phyloP scores from a whole-genome alignment of 1,140 invertebrate species.

The Papilio polytes region DNA sequence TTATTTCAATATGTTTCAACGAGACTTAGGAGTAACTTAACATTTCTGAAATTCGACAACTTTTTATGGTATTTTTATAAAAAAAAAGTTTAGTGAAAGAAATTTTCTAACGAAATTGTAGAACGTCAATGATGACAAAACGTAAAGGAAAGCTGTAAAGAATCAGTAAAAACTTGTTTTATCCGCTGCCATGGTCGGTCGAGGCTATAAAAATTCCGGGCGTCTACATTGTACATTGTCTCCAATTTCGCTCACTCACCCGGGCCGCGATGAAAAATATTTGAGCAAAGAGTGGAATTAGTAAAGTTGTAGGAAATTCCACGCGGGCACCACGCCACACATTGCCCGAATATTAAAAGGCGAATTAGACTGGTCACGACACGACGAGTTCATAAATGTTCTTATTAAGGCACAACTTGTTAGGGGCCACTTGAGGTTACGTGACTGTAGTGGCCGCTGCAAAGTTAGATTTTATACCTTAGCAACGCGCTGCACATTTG shows the following conservation, averaged over 20 bases:
- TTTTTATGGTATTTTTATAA: not conserved
- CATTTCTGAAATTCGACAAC: too few species aligned
- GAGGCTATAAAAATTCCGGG: slow-evolving; percentile 62
- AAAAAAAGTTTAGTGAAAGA: slow-evolving; percentile 29
- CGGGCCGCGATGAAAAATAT: slow-evolving; percentile 63
- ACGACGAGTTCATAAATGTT: slow-evolving; percentile 69
- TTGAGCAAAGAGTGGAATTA: slow-evolving; percentile 66
- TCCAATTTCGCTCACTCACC: slow-evolving; percentile 62
- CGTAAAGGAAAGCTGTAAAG: slow-evolving; percentile 51
- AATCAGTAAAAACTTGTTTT: slow-evolving; percentile 58
- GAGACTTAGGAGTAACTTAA: not conserved
- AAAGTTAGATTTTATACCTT: slow-evolving; percentile 39
- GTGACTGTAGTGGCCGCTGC: slow-evolving; percentile 48
- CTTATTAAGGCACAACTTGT: slow-evolving; percentile 67
- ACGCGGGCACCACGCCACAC: slow-evolving; percentile 54
- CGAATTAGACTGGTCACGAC: slow-evolving; percentile 68
- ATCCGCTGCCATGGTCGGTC: slow-evolving; percentile 48
- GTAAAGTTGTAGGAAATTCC: slow-evolving; percentile 66
- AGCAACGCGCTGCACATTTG: not conserved
- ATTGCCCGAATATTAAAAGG: slow-evolving; percentile 77
- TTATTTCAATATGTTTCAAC: not conserved
- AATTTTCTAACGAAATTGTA: slow-evolving; percentile 42
- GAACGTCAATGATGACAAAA: slow-evolving; percentile 42
- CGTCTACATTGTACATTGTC: slow-evolving; percentile 55
- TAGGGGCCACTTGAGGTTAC: slow-evolving; percentile 57